These are phyloP conservation scores for Acanthococcus lagerstroemiae DNA, from an alignment of 2,888 invertebrate genomes.

Conservation along the genomic window DNA sequence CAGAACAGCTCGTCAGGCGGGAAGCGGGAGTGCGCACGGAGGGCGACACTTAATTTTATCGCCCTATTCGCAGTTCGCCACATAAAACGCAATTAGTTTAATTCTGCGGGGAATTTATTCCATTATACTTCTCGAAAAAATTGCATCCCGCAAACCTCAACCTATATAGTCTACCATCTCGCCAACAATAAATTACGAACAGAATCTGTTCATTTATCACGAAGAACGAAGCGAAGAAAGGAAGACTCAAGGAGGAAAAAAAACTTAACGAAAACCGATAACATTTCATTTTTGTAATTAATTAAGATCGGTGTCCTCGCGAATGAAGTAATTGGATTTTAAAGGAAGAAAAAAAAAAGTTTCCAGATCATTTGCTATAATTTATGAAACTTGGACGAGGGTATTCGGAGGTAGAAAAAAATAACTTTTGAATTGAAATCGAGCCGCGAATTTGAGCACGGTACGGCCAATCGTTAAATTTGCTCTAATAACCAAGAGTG, in stretches of 20 bases:
- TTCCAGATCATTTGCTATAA: not conserved
- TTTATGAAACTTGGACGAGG: not conserved
- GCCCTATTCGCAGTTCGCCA: slow-evolving; percentile 29
- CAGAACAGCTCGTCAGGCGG: slow-evolving; percentile 2
- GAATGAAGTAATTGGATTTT: not conserved
- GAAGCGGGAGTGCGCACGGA: slow-evolving; percentile 6
- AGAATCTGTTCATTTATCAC: slow-evolving; percentile 28
- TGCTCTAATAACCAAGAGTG: no score
- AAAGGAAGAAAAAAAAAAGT: not conserved
- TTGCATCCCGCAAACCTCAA: slow-evolving; percentile 10
- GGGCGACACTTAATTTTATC: slow-evolving; percentile 29
- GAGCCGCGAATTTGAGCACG: no score
- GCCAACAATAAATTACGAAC: slow-evolving; percentile 22
- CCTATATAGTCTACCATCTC: slow-evolving; percentile 15
- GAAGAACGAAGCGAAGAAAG: not conserved
- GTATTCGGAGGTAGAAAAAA: not conserved
- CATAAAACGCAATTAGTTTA: slow-evolving; percentile 31
- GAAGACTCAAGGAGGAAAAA: not conserved
- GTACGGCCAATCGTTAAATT: no score
- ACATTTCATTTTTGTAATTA: slow-evolving; percentile 23
- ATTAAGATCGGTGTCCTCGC: slow-evolving; percentile 10
- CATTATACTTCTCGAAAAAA: slow-evolving; percentile 26
- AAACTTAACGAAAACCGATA: slow-evolving; percentile 20
- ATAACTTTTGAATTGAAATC: not conserved
- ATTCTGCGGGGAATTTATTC: slow-evolving; percentile 30